Conservation (phyloP, 2,797 vertebrate genomes). For the Gastrophryne carolinensis region DNA sequence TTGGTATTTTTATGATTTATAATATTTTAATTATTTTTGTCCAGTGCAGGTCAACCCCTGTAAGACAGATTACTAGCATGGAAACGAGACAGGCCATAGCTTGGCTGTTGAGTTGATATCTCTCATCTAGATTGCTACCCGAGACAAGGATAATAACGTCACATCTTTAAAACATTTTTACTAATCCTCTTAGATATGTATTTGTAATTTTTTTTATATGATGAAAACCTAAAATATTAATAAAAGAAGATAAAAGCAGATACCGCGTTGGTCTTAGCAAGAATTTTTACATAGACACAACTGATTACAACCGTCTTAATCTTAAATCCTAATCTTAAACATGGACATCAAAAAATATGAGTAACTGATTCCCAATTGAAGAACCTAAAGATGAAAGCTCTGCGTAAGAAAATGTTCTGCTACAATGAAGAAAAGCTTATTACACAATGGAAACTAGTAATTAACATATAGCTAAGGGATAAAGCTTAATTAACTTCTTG, state of each 20-base stretch:
- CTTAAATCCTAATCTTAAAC: neutral
- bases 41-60: no score
- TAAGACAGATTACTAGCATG: no score
- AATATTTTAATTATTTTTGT: no score
- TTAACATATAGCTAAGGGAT: no score
- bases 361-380: neutral
- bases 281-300: neutral
- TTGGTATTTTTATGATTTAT: no score
- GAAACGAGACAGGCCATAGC: no score
- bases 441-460: neutral
- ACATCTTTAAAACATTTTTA: neutral
- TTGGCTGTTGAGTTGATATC: no score
- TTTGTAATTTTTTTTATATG: neutral
- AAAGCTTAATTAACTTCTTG: neutral
- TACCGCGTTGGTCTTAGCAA: neutral
- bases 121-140: no score
- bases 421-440: neutral
- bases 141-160: neutral
- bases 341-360: neutral
- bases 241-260: neutral
- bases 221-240: neutral
- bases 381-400: neutral
- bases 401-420: neutral
- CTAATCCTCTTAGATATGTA: neutral
- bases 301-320: neutral